phyloP scores from a whole-genome alignment of 2,113 vertebrate genomes.

The Halcyon senegalensis region DNA sequence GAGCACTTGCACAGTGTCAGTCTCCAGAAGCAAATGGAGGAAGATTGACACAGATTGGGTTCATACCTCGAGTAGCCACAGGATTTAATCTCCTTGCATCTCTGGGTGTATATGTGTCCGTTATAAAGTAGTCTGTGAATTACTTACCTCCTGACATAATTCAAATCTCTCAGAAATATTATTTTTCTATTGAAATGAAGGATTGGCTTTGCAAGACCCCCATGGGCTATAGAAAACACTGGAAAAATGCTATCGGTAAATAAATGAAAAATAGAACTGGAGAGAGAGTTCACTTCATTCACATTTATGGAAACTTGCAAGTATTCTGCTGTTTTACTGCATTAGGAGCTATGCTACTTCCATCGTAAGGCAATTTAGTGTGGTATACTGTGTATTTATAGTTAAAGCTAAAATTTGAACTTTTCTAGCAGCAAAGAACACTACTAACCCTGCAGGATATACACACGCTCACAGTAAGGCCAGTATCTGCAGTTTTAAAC shows the following conservation, averaged over 20 bases:
- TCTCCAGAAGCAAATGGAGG: constrained; percentile 4
- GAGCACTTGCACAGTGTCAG: background rate
- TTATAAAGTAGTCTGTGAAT: constrained; percentile 26
- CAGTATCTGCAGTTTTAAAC: background rate
- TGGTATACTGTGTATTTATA: background rate
- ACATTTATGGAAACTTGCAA: background rate
- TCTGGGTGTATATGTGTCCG: background rate
- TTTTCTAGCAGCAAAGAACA: background rate
- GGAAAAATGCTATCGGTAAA: background rate
- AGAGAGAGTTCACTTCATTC: background rate
- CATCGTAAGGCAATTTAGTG: background rate
- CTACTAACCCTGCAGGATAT: background rate
- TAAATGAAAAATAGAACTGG: background rate
- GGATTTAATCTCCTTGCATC: constrained; percentile 1
- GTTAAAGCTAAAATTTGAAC: background rate
- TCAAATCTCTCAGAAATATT: constrained; percentile 43
- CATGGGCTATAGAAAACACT: background rate
- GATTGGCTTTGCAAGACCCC: constrained; percentile 5
- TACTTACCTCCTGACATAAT: constrained; percentile 41
- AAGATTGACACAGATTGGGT: constrained; percentile 9
- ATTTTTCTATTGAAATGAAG: constrained; percentile 55
- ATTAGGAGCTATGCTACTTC: background rate
- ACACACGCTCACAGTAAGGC: background rate
- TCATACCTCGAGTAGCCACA: background rate
- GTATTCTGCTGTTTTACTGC: background rate